Evolutionary conservation across 2,797 vertebrate genomes (phyloP), one percentile per base, ranked within the genome.

Genomic region (Nyctalus aviator): DNA sequence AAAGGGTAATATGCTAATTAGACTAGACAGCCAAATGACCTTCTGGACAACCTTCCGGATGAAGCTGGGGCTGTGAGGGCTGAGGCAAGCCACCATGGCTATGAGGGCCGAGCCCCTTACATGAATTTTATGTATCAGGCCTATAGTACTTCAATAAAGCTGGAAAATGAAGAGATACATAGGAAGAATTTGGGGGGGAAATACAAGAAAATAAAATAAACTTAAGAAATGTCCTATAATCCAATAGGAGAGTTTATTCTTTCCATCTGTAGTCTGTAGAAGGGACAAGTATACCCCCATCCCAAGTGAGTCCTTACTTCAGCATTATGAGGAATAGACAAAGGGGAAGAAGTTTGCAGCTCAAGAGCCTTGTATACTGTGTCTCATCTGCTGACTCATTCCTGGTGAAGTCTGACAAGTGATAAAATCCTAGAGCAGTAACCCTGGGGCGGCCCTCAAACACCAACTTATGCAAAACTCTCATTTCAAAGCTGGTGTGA

Each of bases 91-190:
- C 23, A 57, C 23, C 21, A 2, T 5, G 3, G 55, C 20, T 59
- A 23, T 10, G 25, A 27, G 59, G 12, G 59, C 59, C 5, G 6
- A 62, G 59, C 59, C 59, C 27, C 12, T 30, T 62, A 12, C 12
- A 62, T 13, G 12, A 30, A 62, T 62, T 62, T 62, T 14, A 2
- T 62, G 27, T 12, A 62, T 62, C 12, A 5, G 59, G 12, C 27
- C 2, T 30, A 2, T 30, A 62, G 27, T 30, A 77, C 48, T 76
- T 88, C 27, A 81, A 32, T 66, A 68, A 88, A 88, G 5, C 21
- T 88, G 46, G 46, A 82, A 95, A 85, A 89, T 71, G 30, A 83
- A 87, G 72, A 90, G 79, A 72, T 23, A 55, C 75, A 69, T 13
- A 84, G 27, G 71, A 73, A 30, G 59, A 69, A 76, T 5, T 89